phyloP scores from a whole-genome alignment of 1,140 invertebrate species.

The Drosophila suzukii region DNA sequence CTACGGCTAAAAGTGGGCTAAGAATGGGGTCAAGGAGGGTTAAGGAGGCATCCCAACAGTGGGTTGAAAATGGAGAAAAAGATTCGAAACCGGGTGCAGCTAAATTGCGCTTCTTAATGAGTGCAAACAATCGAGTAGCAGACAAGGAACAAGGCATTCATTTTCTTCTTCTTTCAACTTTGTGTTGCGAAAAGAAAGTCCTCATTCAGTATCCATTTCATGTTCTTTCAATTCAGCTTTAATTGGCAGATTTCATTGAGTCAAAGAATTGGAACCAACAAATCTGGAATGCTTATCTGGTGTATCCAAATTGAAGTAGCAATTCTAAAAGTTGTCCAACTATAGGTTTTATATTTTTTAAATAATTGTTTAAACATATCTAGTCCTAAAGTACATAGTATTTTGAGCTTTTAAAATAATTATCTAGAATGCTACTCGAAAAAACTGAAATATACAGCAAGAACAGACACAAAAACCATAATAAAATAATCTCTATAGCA shows the following conservation, averaged over 20 bases:
- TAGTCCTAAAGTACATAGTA: no score
- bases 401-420: no score
- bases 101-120: background rate
- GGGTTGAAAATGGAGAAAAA: background rate
- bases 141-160: background rate
- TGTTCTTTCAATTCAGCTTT: background rate
- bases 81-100: background rate
- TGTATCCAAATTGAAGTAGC: no score
- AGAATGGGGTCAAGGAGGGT: background rate
- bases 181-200: background rate
- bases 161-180: no score
- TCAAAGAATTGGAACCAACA: background rate
- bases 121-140: background rate
- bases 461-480: background rate
- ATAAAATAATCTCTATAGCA: background rate
- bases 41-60: background rate
- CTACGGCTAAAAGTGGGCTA: slow-evolving; percentile 3
- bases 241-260: background rate
- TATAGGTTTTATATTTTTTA: no score
- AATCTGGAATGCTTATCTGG: background rate
- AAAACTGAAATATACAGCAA: no score
- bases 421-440: no score
- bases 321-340: no score
- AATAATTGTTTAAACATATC: no score
- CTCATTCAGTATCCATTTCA: background rate